These are phyloP conservation scores for Pomacea maculata DNA, from an alignment of 1,140 invertebrate genomes.

Conservation along the genomic window DNA sequence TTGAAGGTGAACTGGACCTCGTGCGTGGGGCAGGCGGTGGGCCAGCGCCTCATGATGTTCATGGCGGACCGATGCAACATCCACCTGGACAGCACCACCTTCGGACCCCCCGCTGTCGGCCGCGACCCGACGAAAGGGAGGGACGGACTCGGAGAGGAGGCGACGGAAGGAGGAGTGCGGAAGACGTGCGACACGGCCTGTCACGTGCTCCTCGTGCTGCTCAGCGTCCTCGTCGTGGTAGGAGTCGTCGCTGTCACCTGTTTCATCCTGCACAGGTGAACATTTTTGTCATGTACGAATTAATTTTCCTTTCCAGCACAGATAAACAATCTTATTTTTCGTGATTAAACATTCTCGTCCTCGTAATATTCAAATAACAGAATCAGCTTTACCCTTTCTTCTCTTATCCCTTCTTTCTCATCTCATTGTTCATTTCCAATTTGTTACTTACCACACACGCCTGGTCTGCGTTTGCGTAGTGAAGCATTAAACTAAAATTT, in stretches of 20 bases:
- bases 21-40: conserved; percentile 27
- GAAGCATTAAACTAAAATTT: too few relatives aligned
- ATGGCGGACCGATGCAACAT: conserved; percentile 34
- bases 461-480: too few relatives aligned
- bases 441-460: too few relatives aligned
- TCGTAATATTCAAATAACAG: too few relatives aligned
- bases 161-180: conserved; percentile 9
- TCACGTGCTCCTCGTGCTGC: conserved; percentile 14
- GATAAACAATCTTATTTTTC: too few relatives aligned
- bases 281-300: neutral
- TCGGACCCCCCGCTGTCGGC: neutral
- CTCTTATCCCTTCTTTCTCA: too few relatives aligned
- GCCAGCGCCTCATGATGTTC: conserved; percentile 21
- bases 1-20: conserved; percentile 33
- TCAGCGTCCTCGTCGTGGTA: conserved; percentile 16
- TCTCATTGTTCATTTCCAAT: too few relatives aligned
- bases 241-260: neutral
- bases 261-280: conserved; percentile 18
- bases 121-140: neutral
- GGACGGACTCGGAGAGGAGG: conserved; percentile 14
- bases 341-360: too few relatives aligned
- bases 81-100: conserved; percentile 7
- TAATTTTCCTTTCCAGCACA: too few relatives aligned
- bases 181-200: conserved; percentile 15
- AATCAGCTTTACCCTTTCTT: too few relatives aligned